Conservation (phyloP, 1,140 invertebrate genomes). For the Mycetomoellerius zeteki region DNA sequence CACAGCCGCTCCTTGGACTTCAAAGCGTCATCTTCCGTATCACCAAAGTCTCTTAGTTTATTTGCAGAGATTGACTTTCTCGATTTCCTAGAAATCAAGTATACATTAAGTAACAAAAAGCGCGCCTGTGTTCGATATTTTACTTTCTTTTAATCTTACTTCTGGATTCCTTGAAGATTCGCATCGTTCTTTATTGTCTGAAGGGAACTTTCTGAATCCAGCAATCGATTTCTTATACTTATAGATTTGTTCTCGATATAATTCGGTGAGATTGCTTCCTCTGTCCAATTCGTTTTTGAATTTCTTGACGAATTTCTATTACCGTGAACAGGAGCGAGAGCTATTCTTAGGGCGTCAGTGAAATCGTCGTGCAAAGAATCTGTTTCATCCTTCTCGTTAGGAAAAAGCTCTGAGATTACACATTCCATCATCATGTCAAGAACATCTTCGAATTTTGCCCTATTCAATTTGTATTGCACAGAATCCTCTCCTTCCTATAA, state of each 20-base stretch:
- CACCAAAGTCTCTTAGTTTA: conserved; percentile 17
- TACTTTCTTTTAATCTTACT: conserved; percentile 32
- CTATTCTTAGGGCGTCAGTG: conserved; percentile 78
- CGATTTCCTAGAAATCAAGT: conserved; percentile 61
- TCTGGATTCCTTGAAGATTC: conserved; percentile 45
- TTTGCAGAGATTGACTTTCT: conserved; percentile 30
- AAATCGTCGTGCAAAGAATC: conserved; percentile 75
- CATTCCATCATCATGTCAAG: conserved; percentile 80
- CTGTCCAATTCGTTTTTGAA: conserved; percentile 58
- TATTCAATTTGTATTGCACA: conserved; percentile 61
- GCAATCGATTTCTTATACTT: conserved; percentile 38
- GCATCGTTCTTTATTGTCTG: conserved; percentile 39
- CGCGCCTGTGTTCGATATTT: background rate
- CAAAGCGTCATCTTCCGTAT: conserved; percentile 8
- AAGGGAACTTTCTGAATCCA: conserved; percentile 34
- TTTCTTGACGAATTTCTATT: conserved; percentile 74
- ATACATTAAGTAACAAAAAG: background rate
- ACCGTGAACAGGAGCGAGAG: conserved; percentile 75
- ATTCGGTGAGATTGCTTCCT: conserved; percentile 63
- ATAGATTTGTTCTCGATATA: conserved; percentile 61
- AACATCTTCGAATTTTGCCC: conserved; percentile 77
- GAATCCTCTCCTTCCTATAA: conserved; percentile 69
- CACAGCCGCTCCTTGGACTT: conserved; percentile 51
- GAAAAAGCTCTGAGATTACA: conserved; percentile 77
- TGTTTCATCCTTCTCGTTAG: conserved; percentile 73